phyloP scores from a whole-genome alignment of 1,140 invertebrate genomes.

The Neuroterus valhalla region DNA sequence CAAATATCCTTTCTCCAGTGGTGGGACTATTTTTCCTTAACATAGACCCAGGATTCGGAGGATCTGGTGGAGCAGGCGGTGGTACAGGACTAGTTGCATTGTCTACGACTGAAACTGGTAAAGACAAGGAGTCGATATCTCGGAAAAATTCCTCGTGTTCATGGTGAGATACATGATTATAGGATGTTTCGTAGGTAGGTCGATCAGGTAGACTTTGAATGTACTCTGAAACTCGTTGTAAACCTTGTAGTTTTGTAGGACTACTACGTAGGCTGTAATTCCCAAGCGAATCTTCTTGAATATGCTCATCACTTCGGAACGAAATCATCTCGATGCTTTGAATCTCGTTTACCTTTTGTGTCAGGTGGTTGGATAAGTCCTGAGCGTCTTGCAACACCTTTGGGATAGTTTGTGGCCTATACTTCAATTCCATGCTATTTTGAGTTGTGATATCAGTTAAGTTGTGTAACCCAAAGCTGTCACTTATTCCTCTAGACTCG shows the following conservation, averaged over 20 bases:
- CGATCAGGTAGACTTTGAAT: constrained; percentile 69
- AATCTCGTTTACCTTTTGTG: constrained; percentile 50
- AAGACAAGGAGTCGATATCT: constrained; percentile 46
- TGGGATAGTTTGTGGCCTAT: constrained; percentile 53
- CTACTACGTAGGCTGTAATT: constrained; percentile 40
- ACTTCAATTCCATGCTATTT: constrained; percentile 62
- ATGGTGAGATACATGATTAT: constrained; percentile 49
- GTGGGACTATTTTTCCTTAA: constrained; percentile 60
- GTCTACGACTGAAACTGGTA: constrained; percentile 43
- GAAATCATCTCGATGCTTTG: constrained; percentile 66
- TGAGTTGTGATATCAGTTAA: constrained; percentile 36
- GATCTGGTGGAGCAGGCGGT: constrained; percentile 66
- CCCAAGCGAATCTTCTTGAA: not conserved
- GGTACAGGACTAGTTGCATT: constrained; percentile 59
- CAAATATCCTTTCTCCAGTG: constrained; percentile 72
- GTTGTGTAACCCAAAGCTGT: constrained; percentile 39
- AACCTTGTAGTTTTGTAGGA: constrained; percentile 51
- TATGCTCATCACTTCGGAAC: constrained; percentile 46
- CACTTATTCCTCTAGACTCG: constrained; percentile 45
- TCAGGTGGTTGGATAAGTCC: constrained; percentile 43
- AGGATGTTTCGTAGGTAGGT: constrained; percentile 56
- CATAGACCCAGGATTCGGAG: constrained; percentile 52
- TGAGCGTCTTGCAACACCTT: constrained; percentile 58
- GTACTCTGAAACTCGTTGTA: constrained; percentile 69
- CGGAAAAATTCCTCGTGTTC: constrained; percentile 50